Evolutionary conservation across 2,888 invertebrate species (phyloP).

Genomic region (Tipula helvola): DNA sequence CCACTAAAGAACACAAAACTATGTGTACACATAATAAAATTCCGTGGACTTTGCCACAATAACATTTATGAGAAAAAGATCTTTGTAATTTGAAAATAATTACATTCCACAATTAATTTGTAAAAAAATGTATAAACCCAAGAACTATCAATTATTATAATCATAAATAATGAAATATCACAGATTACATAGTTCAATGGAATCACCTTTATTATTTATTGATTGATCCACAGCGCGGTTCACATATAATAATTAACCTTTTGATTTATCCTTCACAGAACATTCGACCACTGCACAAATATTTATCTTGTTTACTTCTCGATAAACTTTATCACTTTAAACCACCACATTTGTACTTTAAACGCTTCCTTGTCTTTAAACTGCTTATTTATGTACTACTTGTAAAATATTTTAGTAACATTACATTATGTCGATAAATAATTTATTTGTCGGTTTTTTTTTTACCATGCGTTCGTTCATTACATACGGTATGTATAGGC

Average conservation of each 20-base stretch:
- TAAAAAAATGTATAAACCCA: neutral
- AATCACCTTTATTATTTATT: neutral
- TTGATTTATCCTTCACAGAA: too few relatives aligned
- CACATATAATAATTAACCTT: neutral
- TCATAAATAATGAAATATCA: too few relatives aligned
- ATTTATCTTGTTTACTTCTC: too few relatives aligned
- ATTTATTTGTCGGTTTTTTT: neutral
- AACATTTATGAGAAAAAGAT: neutral
- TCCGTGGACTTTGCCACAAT: neutral
- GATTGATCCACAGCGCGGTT: neutral
- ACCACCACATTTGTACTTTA: too few relatives aligned
- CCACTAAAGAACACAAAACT: neutral
- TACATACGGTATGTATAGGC: neutral
- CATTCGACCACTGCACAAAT: too few relatives aligned
- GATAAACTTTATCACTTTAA: too few relatives aligned
- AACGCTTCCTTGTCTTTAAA: too few relatives aligned
- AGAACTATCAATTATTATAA: neutral
- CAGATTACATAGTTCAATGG: neutral
- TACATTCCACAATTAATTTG: neutral
- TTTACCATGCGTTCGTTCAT: neutral
- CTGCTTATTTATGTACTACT: too few relatives aligned
- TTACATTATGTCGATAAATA: neutral
- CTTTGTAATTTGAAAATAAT: neutral
- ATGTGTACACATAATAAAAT: neutral
- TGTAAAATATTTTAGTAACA: neutral